phyloP scores from a whole-genome alignment of 2,888 invertebrate genomes.

The Mythimna lalbum region DNA sequence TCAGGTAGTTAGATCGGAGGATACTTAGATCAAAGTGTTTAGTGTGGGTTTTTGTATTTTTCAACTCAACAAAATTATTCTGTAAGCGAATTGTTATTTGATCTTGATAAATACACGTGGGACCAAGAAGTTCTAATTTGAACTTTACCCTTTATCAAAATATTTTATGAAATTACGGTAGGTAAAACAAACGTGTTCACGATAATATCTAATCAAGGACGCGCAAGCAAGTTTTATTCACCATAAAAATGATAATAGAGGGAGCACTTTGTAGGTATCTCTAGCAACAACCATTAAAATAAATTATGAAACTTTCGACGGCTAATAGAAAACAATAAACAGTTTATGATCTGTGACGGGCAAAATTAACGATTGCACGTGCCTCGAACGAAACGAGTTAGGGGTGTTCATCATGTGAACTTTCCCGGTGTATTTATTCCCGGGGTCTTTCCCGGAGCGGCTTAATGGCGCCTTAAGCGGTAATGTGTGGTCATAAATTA shows the following conservation, averaged over 20 bases:
- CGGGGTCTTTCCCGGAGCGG: conserved; percentile 75
- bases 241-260: conserved; percentile 31
- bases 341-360: conserved; percentile 83
- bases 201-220: conserved; percentile 4
- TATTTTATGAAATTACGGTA: neutral
- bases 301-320: conserved; percentile 67
- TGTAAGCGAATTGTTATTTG: neutral
- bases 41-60: neutral
- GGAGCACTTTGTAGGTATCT: conserved; percentile 47
- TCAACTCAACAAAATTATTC: neutral
- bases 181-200: neutral
- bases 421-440: conserved; percentile 82
- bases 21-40: neutral
- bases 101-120: neutral
- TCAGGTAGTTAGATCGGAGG: neutral
- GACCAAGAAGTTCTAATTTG: too few species aligned
- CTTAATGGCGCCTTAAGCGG: conserved; percentile 88
- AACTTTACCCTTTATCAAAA: neutral
- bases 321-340: conserved; percentile 83
- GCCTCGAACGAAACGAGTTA: conserved; percentile 72
- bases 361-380: conserved; percentile 84
- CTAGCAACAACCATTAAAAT: conserved; percentile 53
- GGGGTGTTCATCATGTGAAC: conserved; percentile 81
- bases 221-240: conserved; percentile 5
- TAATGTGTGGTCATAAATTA: conserved; percentile 90